Conservation (phyloP, 2,888 invertebrate genomes). For the Stegophylla sp. region DNA sequence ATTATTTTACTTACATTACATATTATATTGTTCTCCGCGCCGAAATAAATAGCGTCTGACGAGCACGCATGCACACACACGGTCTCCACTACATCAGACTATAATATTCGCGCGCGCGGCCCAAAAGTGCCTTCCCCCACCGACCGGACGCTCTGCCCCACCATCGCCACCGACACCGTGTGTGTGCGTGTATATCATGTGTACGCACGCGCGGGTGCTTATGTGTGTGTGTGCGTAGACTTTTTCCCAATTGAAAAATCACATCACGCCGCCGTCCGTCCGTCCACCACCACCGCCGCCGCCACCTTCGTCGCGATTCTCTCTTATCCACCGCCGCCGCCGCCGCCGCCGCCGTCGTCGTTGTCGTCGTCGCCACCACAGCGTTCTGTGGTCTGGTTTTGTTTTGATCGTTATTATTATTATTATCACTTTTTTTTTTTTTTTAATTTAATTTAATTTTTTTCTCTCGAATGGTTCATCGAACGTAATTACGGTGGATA, state of each 20-base stretch:
- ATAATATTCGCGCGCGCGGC: conserved; percentile 48
- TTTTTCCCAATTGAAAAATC: conserved; percentile 58
- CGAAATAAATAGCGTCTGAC: not conserved
- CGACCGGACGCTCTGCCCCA: not conserved
- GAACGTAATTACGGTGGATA: conserved; percentile 58
- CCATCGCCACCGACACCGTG: not conserved
- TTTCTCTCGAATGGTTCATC: conserved; percentile 50
- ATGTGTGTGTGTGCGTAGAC: not conserved
- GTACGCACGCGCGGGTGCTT: not conserved
- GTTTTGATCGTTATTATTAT: conserved; percentile 38
- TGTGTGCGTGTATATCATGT: not conserved
- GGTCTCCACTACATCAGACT: not conserved
- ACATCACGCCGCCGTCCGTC: conserved; percentile 49
- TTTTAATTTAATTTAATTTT: conserved; percentile 10
- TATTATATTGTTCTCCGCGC: not conserved
- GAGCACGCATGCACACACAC: not conserved
- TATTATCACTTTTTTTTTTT: not conserved
- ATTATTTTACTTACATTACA: no score
- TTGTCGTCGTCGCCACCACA: not conserved
- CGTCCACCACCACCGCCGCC: conserved; percentile 28
- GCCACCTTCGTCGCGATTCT: conserved; percentile 11
- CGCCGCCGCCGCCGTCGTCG: conserved; percentile 41
- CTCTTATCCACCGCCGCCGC: conserved; percentile 58
- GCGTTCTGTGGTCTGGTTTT: conserved; percentile 29
- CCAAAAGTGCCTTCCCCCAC: conserved; percentile 12